phyloP scores from a whole-genome alignment of 2,113 vertebrate genomes.

The Riparia riparia region DNA sequence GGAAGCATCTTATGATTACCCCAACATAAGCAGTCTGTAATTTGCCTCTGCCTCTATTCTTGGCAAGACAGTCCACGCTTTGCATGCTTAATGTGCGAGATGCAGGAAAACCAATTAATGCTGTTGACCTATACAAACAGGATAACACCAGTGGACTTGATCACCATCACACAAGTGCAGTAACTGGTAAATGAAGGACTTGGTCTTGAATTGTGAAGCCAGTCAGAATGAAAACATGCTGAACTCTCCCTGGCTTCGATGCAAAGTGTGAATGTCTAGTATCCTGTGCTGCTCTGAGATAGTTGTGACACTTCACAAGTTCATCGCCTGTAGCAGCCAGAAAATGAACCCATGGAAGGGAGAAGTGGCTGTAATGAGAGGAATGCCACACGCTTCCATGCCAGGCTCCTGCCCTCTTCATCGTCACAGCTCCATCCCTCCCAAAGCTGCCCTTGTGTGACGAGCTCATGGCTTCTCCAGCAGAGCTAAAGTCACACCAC shows the following conservation, averaged over 20 bases:
- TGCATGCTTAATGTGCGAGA: slow-evolving; percentile 30
- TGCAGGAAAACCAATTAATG: slow-evolving; percentile 12
- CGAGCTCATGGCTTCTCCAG: not conserved
- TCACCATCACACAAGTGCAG: not conserved
- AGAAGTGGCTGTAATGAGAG: not conserved
- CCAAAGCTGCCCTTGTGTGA: not conserved
- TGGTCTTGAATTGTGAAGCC: slow-evolving; percentile 13
- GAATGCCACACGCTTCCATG: not conserved
- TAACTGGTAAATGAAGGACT: slow-evolving; percentile 22
- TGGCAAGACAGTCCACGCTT: not conserved
- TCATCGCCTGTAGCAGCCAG: not conserved
- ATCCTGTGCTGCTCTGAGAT: not conserved
- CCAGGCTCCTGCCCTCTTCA: not conserved
- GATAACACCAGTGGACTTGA: slow-evolving; percentile 8
- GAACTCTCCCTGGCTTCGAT: not conserved
- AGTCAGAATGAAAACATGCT: not conserved
- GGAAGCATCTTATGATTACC: slow-evolving; percentile 61
- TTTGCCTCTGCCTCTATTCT: slow-evolving; percentile 55
- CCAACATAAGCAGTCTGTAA: slow-evolving; percentile 55
- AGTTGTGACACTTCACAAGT: not conserved
- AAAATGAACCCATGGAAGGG: not conserved
- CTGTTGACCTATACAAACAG: slow-evolving; percentile 36
- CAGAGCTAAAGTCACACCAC: not conserved
- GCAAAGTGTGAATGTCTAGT: not conserved
- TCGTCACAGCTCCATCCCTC: not conserved